These are phyloP conservation scores for Xyliphius kryptos DNA, from an alignment of 2,113 vertebrate species.

Conservation along the genomic window DNA sequence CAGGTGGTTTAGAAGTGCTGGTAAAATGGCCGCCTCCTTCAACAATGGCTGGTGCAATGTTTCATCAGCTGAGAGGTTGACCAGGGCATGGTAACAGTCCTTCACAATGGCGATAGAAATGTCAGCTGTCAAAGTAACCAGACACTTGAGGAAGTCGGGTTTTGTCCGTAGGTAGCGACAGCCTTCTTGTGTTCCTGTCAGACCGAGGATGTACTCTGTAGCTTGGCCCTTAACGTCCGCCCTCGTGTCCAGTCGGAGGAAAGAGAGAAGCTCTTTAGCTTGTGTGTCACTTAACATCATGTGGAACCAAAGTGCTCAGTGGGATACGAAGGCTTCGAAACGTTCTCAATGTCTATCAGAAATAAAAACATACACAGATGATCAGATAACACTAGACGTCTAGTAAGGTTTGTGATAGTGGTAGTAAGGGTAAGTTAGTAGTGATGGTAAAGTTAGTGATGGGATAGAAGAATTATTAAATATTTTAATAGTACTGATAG, in stretches of 20 bases:
- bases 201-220: conserved; percentile 61
- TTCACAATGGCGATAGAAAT: conserved; percentile 59
- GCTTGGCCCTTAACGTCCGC: conserved; percentile 67
- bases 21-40: conserved; percentile 50
- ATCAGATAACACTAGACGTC: too few relatives aligned
- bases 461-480: too few relatives aligned
- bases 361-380: too few relatives aligned
- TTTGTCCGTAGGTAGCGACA: conserved; percentile 60
- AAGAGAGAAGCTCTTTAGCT: conserved; percentile 64
- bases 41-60: conserved; percentile 61
- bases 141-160: conserved; percentile 55
- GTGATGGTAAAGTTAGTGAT: too few relatives aligned
- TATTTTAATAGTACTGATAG: too few relatives aligned
- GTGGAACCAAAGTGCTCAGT: too few relatives aligned
- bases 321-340: too few relatives aligned
- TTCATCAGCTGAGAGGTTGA: conserved; percentile 77
- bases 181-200: conserved; percentile 67
- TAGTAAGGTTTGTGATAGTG: too few relatives aligned
- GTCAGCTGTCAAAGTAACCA: conserved; percentile 63
- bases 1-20: conserved; percentile 54
- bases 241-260: conserved; percentile 59
- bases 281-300: conserved; percentile 63
- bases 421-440: too few relatives aligned
- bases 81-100: conserved; percentile 66
- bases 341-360: too few relatives aligned